Evolutionary conservation across 2,113 vertebrate genomes (phyloP).

Genomic region (Vulpes ferrilata): DNA sequence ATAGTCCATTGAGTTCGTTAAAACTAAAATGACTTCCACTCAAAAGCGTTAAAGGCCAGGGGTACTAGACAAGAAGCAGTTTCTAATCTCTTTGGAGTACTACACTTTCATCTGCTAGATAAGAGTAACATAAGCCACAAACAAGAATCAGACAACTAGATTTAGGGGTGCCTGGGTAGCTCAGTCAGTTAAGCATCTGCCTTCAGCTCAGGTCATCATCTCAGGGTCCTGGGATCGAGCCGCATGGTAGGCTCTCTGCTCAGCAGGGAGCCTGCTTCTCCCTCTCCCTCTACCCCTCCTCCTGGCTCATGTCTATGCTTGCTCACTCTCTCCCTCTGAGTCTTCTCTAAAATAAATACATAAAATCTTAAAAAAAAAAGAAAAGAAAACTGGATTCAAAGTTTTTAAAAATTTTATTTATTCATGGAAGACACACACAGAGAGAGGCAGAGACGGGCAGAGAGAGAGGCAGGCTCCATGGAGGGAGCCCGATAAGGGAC

Average conservation of each 20-base stretch:
- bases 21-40: neutral
- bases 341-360: neutral
- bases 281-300: neutral
- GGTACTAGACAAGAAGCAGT: neutral
- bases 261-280: neutral
- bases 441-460: too few relatives aligned
- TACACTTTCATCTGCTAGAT: neutral
- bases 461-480: too few relatives aligned
- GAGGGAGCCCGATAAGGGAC: too few relatives aligned
- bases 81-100: neutral
- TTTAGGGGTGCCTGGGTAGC: neutral
- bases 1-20: slow-evolving; percentile 17
- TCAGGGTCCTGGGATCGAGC: neutral
- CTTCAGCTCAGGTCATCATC: neutral
- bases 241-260: neutral
- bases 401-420: neutral
- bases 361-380: neutral
- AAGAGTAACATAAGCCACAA: neutral
- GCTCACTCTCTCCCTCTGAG: neutral
- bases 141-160: neutral
- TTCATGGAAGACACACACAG: too few relatives aligned
- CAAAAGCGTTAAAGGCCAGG: slow-evolving; percentile 5
- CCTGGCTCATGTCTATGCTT: too few relatives aligned
- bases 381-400: neutral
- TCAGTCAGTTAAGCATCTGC: neutral